phyloP scores from a whole-genome alignment of 2,797 vertebrate genomes.

The Lacerta viridis region DNA sequence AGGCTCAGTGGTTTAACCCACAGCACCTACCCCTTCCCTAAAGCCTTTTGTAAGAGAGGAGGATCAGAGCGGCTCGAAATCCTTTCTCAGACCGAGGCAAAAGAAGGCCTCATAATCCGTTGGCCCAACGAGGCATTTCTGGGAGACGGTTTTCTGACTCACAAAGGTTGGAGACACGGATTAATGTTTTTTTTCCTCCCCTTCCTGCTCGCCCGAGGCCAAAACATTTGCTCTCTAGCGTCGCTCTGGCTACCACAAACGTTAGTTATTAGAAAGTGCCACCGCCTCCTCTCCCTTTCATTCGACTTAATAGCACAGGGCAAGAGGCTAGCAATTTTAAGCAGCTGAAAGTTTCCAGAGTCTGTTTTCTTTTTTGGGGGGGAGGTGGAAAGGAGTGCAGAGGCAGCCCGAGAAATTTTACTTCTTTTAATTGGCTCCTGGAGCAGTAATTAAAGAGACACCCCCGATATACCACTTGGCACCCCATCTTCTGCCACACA shows the following conservation, averaged over 20 bases:
- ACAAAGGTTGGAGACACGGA: neutral
- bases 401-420: neutral
- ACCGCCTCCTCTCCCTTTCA: neutral
- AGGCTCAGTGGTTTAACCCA: too few relatives aligned
- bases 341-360: neutral
- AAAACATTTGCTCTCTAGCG: slow-evolving; percentile 5
- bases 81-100: neutral
- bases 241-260: slow-evolving; percentile 13
- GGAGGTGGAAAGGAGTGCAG: too few relatives aligned
- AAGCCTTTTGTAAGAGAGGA: neutral
- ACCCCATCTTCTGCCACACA: neutral
- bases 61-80: neutral
- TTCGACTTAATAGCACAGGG: neutral
- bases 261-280: neutral
- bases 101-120: neutral
- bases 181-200: neutral
- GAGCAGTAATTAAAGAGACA: neutral
- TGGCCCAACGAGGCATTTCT: neutral
- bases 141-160: neutral
- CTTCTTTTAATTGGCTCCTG: neutral
- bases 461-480: neutral
- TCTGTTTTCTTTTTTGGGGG: too few relatives aligned
- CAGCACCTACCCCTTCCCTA: too few relatives aligned
- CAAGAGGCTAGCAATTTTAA: neutral
- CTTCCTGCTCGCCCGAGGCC: neutral